Evolutionary conservation across 2,888 invertebrate genomes (phyloP), one percentile per base, ranked within the genome.

Genomic region (Pristionchus japonicus): DNA sequence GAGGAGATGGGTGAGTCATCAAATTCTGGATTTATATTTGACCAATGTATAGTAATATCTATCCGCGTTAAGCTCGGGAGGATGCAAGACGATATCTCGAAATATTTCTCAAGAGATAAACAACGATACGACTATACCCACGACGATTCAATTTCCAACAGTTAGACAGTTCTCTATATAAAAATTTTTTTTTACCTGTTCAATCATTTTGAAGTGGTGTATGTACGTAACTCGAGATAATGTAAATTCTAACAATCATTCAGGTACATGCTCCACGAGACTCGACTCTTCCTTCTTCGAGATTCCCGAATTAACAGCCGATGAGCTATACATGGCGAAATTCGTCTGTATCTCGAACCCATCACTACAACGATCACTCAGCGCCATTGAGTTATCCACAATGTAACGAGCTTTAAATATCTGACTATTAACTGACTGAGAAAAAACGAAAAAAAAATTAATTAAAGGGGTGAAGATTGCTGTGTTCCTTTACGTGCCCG

Each of bases 1-100:
- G 23, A 83, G 37, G 34, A 49, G 52, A 83, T 83, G 49, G 49
- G 82, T 83, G 13, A 82, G n/a, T n/a, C n/a, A n/a, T n/a, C n/a
- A n/a, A n/a, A n/a, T n/a, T n/a, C n/a, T n/a, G n/a, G n/a, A n/a
- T n/a, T n/a, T n/a, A n/a, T n/a, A n/a, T n/a, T n/a, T n/a, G n/a
- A n/a, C n/a, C 27, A 34, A 9, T 34, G 20, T 0, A 27, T 49
- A 3, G 9, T 27, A 6, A 74, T 37, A 3, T 43, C 74, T 11
- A 74, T 74, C 23, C 37, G 17, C 9, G 23, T 77, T n/a, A 52
- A 83, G 82, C 52, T 52, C 52, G n/a, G 52, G 7, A 52, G 27
- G 31, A 31, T 34, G 6, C 49, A 52, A 37, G 70, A 70, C 17
- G 70, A 70, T 37, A 70, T 37, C 37, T 70, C 37, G 20, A 37